phyloP scores from a whole-genome alignment of 2,113 vertebrate species.

The Apus apus region DNA sequence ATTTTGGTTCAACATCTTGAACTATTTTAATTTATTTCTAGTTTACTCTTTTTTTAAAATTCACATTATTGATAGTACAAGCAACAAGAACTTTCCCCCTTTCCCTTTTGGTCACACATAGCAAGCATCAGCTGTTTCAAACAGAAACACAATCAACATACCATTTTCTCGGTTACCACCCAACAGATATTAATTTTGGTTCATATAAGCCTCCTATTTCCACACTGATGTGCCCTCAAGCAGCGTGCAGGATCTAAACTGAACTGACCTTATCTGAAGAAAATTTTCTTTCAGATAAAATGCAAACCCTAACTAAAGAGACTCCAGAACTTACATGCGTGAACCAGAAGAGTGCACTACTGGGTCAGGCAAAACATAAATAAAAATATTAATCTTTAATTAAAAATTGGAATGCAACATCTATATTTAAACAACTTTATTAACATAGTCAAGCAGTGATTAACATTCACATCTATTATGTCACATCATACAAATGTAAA shows the following conservation, averaged over 20 bases:
- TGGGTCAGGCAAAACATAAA: not conserved
- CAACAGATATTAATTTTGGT: not conserved
- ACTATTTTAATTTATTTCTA: not conserved
- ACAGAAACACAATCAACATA: not conserved
- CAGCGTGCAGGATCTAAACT: not conserved
- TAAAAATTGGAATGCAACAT: constrained; percentile 75
- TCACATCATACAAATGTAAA: constrained; percentile 98
- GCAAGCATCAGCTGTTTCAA: not conserved
- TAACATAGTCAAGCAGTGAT: constrained; percentile 98
- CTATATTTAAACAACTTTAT: constrained; percentile 98
- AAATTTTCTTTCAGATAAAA: not conserved
- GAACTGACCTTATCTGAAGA: not conserved
- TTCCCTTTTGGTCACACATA: not conserved
- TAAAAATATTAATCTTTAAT: constrained; percentile 44
- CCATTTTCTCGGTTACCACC: not conserved
- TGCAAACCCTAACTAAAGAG: not conserved
- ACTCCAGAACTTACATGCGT: not conserved
- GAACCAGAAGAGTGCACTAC: not conserved
- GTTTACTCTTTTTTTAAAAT: not conserved
- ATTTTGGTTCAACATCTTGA: not conserved
- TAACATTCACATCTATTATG: constrained; percentile 93
- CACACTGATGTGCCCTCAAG: not conserved
- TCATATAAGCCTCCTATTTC: not conserved
- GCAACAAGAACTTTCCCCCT: not conserved
- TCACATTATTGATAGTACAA: not conserved